Evolutionary conservation across 2,113 vertebrate genomes (phyloP).

Genomic region (Lagopus leucura): DNA sequence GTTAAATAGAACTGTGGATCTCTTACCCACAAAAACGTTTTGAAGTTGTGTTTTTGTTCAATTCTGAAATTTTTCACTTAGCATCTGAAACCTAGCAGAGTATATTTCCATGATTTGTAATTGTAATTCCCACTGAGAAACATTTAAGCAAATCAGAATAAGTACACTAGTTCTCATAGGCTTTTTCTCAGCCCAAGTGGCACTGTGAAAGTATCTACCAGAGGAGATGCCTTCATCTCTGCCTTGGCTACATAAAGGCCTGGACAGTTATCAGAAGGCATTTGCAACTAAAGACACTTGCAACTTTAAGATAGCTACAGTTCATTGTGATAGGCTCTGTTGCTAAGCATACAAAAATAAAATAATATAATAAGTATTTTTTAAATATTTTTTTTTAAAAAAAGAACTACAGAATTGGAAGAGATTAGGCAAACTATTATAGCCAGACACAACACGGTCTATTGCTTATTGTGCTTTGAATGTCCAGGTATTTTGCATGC

Average conservation of each 20-base stretch:
- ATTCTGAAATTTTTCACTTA: background rate
- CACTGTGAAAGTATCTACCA: background rate
- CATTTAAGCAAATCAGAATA: background rate
- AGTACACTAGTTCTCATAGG: background rate
- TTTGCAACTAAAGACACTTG: background rate
- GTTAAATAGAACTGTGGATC: background rate
- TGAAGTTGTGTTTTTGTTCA: background rate
- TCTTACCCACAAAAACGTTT: background rate
- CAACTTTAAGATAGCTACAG: background rate
- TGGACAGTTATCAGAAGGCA: fast-evolving
- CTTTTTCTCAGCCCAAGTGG: background rate
- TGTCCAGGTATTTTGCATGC: background rate
- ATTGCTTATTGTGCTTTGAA: background rate
- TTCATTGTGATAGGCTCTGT: background rate
- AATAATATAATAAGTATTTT: background rate
- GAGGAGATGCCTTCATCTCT: background rate
- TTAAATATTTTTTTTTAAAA: background rate
- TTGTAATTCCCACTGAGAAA: background rate
- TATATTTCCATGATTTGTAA: background rate
- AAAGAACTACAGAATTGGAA: background rate
- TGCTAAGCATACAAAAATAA: background rate
- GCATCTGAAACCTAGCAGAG: background rate
- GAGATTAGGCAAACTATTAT: background rate
- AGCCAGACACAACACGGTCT: background rate
- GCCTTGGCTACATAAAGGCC: background rate